Conservation (phyloP, 37 sponge, comb jelly and placozoan species). For the Petrosia ficiformis region DNA sequence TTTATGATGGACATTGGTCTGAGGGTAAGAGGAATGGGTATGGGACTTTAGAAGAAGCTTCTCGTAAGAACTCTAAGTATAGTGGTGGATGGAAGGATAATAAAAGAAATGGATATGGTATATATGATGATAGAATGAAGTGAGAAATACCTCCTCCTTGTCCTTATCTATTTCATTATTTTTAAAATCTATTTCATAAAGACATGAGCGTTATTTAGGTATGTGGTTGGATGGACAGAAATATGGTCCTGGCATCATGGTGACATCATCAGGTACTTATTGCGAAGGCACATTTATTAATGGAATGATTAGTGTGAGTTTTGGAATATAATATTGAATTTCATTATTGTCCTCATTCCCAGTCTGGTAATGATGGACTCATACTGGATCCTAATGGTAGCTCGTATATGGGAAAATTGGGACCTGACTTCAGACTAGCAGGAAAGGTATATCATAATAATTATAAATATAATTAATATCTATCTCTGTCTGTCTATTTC, state of each 20-base stretch:
- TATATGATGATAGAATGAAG: constrained; percentile 75
- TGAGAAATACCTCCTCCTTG: constrained; percentile 3
- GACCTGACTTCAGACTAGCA: constrained; percentile 55
- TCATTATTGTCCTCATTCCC: background rate
- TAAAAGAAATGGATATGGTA: constrained; percentile 68
- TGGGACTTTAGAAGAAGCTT: constrained; percentile 60
- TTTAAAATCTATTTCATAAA: constrained; percentile 9
- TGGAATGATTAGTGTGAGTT: constrained; percentile 59
- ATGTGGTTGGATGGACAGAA: constrained; percentile 62
- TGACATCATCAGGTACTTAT: constrained; percentile 70
- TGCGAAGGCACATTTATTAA: constrained; percentile 54
- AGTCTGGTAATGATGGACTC: constrained; percentile 69
- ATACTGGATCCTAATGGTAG: constrained; percentile 58
- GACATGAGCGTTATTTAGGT: constrained; percentile 74
- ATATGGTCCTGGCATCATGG: constrained; percentile 62
- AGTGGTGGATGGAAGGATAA: constrained; percentile 67
- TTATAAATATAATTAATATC: background rate
- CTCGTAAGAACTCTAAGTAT: constrained; percentile 53
- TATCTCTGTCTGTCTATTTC: background rate
- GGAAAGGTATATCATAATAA: constrained; percentile 58
- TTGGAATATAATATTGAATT: background rate
- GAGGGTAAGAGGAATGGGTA: constrained; percentile 54
- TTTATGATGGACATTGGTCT: constrained; percentile 67
- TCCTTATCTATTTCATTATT: background rate
- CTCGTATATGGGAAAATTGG: constrained; percentile 69